Conservation (phyloP, 2,888 invertebrate species). For the Drosophila atripex region DNA sequence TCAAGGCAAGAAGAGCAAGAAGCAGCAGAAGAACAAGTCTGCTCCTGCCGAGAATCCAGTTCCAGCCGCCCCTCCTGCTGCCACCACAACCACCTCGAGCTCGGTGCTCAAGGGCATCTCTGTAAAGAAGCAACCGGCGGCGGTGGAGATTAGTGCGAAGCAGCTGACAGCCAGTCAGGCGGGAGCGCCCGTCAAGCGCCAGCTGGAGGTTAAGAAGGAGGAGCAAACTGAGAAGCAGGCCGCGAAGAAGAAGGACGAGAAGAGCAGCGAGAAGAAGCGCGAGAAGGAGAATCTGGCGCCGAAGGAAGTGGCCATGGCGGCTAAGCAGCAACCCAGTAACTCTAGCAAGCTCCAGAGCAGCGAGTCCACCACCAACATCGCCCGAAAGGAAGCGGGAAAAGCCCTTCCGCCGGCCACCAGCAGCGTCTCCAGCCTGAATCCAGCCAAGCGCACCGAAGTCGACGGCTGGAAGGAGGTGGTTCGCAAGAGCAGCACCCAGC, state of each 20-base stretch:
- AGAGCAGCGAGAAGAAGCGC: conserved; percentile 70
- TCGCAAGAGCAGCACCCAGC: conserved; percentile 89
- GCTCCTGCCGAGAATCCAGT: conserved; percentile 5
- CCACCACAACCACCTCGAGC: conserved; percentile 27
- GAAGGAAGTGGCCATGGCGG: conserved; percentile 60
- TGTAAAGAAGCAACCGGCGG: conserved; percentile 45
- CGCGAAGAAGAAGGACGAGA: conserved; percentile 33
- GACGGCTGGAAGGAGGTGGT: conserved; percentile 99
- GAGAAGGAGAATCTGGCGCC: conserved; percentile 84
- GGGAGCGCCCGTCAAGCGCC: conserved; percentile 53
- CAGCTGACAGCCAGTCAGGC: conserved; percentile 27
- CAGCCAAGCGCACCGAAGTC: conserved; percentile 87
- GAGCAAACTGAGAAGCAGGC: conserved; percentile 35
- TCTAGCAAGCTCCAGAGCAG: conserved; percentile 42
- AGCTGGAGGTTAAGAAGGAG: conserved; percentile 53
- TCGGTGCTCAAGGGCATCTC: conserved; percentile 41
- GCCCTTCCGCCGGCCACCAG: conserved; percentile 65
- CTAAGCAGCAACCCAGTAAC: conserved; percentile 21
- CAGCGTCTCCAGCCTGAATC: conserved; percentile 21
- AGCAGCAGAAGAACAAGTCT: conserved; percentile 60
- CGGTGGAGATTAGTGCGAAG: conserved; percentile 38
- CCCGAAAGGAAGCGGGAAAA: conserved; percentile 87
- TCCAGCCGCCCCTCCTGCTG: conserved; percentile 17
- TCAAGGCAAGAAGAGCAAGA: conserved; percentile 70
- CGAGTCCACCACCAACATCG: conserved; percentile 59